Evolutionary conservation across 2,797 vertebrate species (phyloP), one percentile per base, ranked within the genome.

Genomic region (Lutjanus campechanus): DNA sequence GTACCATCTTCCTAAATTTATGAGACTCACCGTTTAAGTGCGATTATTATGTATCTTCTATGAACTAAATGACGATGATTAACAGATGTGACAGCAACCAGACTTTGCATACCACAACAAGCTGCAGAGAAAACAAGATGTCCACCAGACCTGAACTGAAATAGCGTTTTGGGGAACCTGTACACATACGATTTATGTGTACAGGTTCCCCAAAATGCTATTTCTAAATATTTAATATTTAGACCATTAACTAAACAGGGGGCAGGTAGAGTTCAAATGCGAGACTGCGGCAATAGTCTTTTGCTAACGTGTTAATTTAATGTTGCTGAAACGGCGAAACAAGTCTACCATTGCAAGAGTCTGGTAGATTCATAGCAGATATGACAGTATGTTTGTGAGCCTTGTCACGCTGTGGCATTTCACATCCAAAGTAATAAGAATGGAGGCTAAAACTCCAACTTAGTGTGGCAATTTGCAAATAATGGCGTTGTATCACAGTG

Each of bases 201-300:
- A n/a, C n/a, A n/a, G n/a, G n/a, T n/a, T n/a, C n/a, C n/a, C n/a
- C n/a, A n/a, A n/a, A n/a, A n/a, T n/a, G n/a, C n/a, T n/a, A n/a
- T n/a, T n/a, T n/a, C n/a, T n/a, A 15, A 16, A 66, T 36, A 36
- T 36, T 36, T 25, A 67, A 73, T 78, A 85, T 77, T 77, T 58
- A 50, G 51, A 81, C 51, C 64, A 19, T 59, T 61, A 72, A 64
- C 8, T 46, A 11, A n/a, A 70, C 50, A 55, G 8, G 41, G 19
- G 41, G 19, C 29, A 77, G 29, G 20, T n/a, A 55, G 10, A 63
- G 49, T 79, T 71, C 17, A 54, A 25, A 74, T 11, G 1, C 63
- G 11, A 2, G 20, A 29, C 29, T 16, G 60, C 20, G 36, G 19
- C 10, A 13, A 44, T 12, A 12, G n/a, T 25, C 29, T 13, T 66